Percentiles rank a stretch among this genome's conserved stretches.
phyloP scores from a whole-genome alignment of 2,113 vertebrate species.

The Benitochromis conjunctus region DNA sequence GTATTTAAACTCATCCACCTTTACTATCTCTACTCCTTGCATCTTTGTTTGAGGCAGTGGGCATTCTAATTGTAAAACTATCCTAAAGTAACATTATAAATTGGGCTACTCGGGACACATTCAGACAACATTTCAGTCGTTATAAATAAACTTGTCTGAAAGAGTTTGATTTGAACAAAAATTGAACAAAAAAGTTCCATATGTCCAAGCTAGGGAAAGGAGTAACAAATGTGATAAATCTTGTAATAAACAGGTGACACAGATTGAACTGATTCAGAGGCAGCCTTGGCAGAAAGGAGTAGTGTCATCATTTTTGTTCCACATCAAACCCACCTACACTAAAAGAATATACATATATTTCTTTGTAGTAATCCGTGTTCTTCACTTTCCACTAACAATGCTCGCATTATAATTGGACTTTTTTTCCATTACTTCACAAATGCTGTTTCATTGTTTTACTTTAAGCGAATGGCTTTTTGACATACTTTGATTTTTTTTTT shows the following conservation, averaged over 20 bases:
- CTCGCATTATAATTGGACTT: neutral
- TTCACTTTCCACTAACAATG: neutral
- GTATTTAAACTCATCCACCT: neutral
- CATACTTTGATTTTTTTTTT: neutral
- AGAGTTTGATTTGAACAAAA: neutral
- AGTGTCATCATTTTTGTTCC: neutral
- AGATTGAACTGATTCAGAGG: neutral
- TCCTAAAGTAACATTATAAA: neutral
- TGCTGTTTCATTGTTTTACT: neutral
- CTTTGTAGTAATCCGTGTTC: too few species aligned
- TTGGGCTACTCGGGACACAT: neutral
- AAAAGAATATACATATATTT: neutral
- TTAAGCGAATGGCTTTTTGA: neutral
- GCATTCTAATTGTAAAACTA: neutral
- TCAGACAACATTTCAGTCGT: neutral
- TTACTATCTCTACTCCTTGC: neutral
- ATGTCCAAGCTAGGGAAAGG: neutral
- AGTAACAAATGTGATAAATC: neutral
- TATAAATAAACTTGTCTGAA: neutral
- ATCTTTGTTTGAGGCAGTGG: neutral
- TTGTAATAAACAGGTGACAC: neutral
- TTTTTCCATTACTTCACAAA: neutral
- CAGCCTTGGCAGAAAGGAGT: neutral
- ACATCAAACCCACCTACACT: neutral
- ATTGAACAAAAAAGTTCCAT: neutral